These are phyloP conservation scores for Odontesthes bonariensis DNA, from an alignment of 2,113 vertebrate species.

Conservation along the genomic window DNA sequence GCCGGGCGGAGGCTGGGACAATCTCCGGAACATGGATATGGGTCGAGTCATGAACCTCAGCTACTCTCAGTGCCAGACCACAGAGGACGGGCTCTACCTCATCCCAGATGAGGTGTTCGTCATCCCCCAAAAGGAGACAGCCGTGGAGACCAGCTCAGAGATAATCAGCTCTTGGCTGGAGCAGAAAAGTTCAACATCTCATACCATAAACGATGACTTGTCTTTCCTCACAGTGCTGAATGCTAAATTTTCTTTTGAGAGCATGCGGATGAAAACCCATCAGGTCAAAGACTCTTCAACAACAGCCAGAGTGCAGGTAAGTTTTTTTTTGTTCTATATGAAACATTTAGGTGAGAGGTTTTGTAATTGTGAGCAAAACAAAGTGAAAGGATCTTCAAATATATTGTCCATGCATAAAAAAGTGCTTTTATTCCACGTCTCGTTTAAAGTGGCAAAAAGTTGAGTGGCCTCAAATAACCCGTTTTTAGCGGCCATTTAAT, in stretches of 20 bases:
- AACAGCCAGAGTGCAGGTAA: conserved; percentile 85
- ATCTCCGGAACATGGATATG: conserved; percentile 91
- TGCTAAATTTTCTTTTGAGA: conserved; percentile 87
- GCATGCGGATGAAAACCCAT: conserved; percentile 87
- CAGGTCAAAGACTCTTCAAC: conserved; percentile 86
- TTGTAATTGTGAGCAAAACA: neutral
- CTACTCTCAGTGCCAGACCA: conserved; percentile 89
- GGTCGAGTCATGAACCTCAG: conserved; percentile 88
- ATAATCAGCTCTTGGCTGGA: conserved; percentile 89
- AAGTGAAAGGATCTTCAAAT: neutral
- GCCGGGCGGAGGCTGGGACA: conserved; percentile 94
- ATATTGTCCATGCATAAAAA: neutral
- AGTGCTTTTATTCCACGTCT: neutral
- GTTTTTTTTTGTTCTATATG: conserved; percentile 1
- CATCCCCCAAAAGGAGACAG: conserved; percentile 88
- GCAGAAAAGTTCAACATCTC: conserved; percentile 86
- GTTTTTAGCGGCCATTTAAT: too few relatives aligned
- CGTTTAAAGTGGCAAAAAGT: neutral
- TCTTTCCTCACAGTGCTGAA: conserved; percentile 84
- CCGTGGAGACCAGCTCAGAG: conserved; percentile 89
- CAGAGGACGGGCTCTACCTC: conserved; percentile 89
- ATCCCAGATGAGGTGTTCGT: conserved; percentile 91
- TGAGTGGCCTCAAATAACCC: too few relatives aligned
- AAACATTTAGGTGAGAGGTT: neutral
- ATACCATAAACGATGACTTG: conserved; percentile 85